Base-by-base conservation (phyloP, 2,113 vertebrate species). In the Ifrita kowaldi region DNA sequence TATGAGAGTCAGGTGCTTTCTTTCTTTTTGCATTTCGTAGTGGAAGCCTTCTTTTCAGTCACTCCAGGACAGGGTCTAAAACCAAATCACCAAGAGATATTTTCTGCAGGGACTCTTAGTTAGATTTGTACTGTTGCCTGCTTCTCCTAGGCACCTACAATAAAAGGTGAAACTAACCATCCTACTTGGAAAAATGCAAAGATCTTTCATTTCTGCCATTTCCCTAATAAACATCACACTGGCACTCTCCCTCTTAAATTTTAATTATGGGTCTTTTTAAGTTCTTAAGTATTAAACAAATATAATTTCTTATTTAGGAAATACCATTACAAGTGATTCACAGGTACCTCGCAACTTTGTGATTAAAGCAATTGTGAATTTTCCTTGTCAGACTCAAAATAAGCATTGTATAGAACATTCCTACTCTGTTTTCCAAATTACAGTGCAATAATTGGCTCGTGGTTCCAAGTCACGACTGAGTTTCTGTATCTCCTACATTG, bases 381-480 rank as follows among this genome's bases (percentile, higher is more conserved):
- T 96, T 84, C 91, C 44, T 50, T 93, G 89, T 97, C 95, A 96
- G 52, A 30, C 65, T 89, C 4, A 13, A 87, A 89, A 84, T 64
- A 76, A 73, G 65, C 41, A 57, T 64, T 93, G 49, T 82, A 33
- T 56, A 57, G 87, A 91, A 69, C 56, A 90, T 78, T 91, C 84
- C 89, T 84, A 84, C 76, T 89, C 69, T 71, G 41, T 89, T 96
- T 94, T 95, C 62, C 53, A 94, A 92, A 95, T 91, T 94, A 82
- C 73, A 95, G 89, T 52, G 46, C 81, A 92, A 75, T 97, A 91
- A 93, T 76, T 91, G 60, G 27, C 41, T 95, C 6, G 2, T 78
- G 82, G 93, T 56, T 95, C 56, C 87, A 62, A 96, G 93, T 96
- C 96, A 95, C 74, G 87, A 97, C 87, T 84, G 77, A 96, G 69